Conservation (phyloP, 2,888 invertebrate genomes). For the Sisyra terminalis region DNA sequence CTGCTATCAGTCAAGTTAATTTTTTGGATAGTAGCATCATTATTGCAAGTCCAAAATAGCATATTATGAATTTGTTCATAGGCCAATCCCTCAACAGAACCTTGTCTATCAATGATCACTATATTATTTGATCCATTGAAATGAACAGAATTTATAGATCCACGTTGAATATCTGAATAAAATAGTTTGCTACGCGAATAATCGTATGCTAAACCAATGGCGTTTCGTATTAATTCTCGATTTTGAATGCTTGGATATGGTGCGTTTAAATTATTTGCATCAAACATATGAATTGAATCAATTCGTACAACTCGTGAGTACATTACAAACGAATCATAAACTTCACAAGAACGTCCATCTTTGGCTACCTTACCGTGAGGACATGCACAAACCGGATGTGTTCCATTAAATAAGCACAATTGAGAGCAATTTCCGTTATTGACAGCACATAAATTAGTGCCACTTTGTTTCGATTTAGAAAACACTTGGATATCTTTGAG, state of each 20-base stretch:
- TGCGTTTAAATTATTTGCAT: conserved; percentile 55
- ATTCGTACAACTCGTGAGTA: conserved; percentile 68
- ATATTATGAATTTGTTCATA: conserved; percentile 50
- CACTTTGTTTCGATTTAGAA: conserved; percentile 34
- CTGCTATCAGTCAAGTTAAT: conserved; percentile 28
- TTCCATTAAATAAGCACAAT: conserved; percentile 57
- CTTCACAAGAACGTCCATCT: conserved; percentile 52
- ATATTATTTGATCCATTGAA: conserved; percentile 64
- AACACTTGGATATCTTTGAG: conserved; percentile 53
- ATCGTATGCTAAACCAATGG: conserved; percentile 71
- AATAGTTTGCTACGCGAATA: conserved; percentile 51
- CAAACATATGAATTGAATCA: conserved; percentile 62
- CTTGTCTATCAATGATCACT: conserved; percentile 54
- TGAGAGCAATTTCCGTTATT: conserved; percentile 62
- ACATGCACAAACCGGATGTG: conserved; percentile 55
- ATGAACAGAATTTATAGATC: conserved; percentile 63
- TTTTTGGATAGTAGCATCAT: conserved; percentile 54
- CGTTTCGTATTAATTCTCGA: conserved; percentile 61
- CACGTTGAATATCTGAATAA: conserved; percentile 80
- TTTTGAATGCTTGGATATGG: conserved; percentile 60
- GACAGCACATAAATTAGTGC: conserved; percentile 43
- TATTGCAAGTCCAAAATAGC: conserved; percentile 77
- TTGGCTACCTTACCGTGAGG: conserved; percentile 58
- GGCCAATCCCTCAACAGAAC: conserved; percentile 76
- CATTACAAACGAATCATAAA: conserved; percentile 66